A percentile compares a stretch with the other conserved stretches of the same genome.
Conservation (phyloP, 2,888 invertebrate genomes). For the Chloromyia formosa region DNA sequence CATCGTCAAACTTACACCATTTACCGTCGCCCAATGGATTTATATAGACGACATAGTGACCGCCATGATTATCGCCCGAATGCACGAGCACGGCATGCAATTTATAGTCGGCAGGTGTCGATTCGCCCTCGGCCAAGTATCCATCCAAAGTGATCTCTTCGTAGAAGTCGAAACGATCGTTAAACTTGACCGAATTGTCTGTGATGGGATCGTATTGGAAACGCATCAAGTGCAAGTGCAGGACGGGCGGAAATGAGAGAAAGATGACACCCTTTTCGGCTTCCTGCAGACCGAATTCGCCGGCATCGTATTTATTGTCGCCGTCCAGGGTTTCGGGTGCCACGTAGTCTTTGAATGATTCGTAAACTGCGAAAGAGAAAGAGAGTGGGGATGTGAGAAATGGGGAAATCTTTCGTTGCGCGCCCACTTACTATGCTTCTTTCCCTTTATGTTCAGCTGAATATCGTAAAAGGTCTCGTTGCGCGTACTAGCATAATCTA, state of each 20-base stretch:
- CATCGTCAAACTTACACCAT: slow-evolving; percentile 96
- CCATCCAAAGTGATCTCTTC: slow-evolving; percentile 89
- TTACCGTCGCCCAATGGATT: slow-evolving; percentile 95
- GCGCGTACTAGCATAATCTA: slow-evolving; percentile 93
- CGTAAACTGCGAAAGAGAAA: slow-evolving; percentile 68
- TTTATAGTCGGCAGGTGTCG: slow-evolving; percentile 82
- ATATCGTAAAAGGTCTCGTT: slow-evolving; percentile 99
- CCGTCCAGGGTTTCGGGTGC: slow-evolving; percentile 94
- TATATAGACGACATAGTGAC: slow-evolving; percentile 99
- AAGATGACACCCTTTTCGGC: slow-evolving; percentile 98
- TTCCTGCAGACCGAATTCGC: slow-evolving; percentile 94
- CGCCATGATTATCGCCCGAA: slow-evolving; percentile 98
- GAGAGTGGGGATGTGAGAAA: not conserved
- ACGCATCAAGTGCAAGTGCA: slow-evolving; percentile 97
- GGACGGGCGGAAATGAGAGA: slow-evolving; percentile 94
- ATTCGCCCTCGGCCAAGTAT: slow-evolving; percentile 71
- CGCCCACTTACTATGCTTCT: slow-evolving; percentile 76
- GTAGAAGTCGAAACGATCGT: slow-evolving; percentile 94
- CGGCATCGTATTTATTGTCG: slow-evolving; percentile 99
- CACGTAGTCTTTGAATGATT: slow-evolving; percentile 96
- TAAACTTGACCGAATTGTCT: slow-evolving; percentile 98
- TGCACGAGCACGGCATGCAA: slow-evolving; percentile 98
- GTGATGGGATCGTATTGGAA: slow-evolving; percentile 98
- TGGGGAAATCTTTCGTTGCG: not conserved
- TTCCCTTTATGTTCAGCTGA: slow-evolving; percentile 97